A percentile compares a stretch with the other conserved stretches of the same genome.
phyloP scores from a whole-genome alignment of 2,888 invertebrate species.

The Pristionchus maxplancki region DNA sequence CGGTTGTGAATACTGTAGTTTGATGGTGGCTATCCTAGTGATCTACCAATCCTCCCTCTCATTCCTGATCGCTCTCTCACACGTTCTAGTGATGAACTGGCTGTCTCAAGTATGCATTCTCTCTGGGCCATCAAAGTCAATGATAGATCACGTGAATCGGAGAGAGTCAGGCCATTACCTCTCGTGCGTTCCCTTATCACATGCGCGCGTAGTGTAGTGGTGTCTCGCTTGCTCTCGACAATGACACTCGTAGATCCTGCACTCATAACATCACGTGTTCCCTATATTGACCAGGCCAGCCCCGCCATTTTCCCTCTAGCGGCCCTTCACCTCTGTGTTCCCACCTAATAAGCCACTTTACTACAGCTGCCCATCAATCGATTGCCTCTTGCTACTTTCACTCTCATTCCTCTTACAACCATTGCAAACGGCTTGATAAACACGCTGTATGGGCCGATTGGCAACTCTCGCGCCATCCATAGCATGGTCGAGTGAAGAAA shows the following conservation, averaged over 20 bases:
- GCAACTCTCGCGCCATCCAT: neutral
- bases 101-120: neutral
- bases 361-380: neutral
- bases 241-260: neutral
- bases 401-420: neutral
- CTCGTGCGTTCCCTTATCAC: neutral
- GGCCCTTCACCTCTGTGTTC: neutral
- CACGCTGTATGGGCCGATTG: conserved; percentile 2
- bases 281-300: neutral
- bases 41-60: neutral
- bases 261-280: conserved; percentile 24
- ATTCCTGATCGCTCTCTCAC: conserved; percentile 4
- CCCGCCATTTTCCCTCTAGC: neutral
- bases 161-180: neutral
- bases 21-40: neutral
- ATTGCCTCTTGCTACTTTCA: neutral
- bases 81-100: neutral
- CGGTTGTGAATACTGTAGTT: neutral
- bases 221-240: neutral
- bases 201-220: neutral
- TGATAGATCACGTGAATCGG: neutral
- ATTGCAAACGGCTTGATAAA: neutral
- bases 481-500: neutral
- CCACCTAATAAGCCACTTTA: neutral
- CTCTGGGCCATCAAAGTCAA: neutral